Percentiles rank a stretch among this genome's conserved stretches.
Evolutionary conservation across 2,888 invertebrate genomes (phyloP).

Genomic region (Dolomedes plantarius): DNA sequence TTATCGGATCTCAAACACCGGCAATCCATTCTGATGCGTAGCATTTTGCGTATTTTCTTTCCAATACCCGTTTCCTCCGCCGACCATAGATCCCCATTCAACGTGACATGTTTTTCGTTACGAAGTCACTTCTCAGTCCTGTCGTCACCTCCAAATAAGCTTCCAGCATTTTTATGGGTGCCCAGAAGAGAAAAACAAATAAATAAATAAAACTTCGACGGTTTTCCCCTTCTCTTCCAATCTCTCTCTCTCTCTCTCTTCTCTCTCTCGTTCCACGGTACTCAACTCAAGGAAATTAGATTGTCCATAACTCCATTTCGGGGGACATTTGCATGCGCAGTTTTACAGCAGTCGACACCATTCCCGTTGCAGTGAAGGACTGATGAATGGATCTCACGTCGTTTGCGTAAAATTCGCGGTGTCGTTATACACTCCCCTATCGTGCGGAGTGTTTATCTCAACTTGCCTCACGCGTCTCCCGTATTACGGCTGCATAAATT

Average conservation of each 20-base stretch:
- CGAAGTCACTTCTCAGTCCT: not conserved
- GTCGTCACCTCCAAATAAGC: conserved; percentile 12
- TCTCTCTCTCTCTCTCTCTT: not conserved
- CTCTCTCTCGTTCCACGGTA: conserved; percentile 55
- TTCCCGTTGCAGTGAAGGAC: conserved; percentile 28
- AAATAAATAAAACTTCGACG: too few relatives aligned
- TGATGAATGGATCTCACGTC: conserved; percentile 68
- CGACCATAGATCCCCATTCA: not conserved
- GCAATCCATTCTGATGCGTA: not conserved
- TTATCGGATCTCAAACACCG: conserved; percentile 2
- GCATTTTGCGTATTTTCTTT: not conserved
- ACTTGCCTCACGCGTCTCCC: conserved; percentile 1
- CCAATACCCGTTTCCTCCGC: not conserved
- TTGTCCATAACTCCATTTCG: conserved; percentile 67
- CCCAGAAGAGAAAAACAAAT: too few relatives aligned
- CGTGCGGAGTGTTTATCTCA: conserved; percentile 57
- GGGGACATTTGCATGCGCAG: conserved; percentile 59
- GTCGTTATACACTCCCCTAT: conserved; percentile 52
- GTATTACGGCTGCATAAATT: conserved; percentile 64
- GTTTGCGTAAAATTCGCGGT: conserved; percentile 62
- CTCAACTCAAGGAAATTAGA: conserved; percentile 66
- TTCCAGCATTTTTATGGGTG: conserved; percentile 40
- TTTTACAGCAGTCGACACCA: conserved; percentile 42
- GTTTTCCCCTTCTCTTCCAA: too few relatives aligned
- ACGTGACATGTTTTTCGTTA: conserved; percentile 15